Conservation (phyloP, 2,797 vertebrate species). For the Astyanax mexicanus region DNA sequence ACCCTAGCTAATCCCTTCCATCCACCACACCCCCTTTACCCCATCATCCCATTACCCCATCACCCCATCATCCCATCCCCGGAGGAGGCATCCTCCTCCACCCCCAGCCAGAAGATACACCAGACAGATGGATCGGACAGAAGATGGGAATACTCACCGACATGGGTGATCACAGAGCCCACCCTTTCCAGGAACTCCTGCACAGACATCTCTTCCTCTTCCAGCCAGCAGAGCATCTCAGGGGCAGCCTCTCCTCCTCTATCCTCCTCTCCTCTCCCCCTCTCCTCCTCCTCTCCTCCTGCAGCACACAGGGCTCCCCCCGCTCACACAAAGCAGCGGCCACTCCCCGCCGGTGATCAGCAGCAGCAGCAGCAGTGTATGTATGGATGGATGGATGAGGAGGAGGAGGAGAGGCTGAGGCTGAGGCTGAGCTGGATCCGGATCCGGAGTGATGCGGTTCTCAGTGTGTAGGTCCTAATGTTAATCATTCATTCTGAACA, state of each 20-base stretch:
- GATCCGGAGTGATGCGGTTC: slow-evolving; percentile 15
- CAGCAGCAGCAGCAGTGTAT: slow-evolving; percentile 26
- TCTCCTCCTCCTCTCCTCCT: slow-evolving; percentile 29
- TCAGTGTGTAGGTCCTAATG: slow-evolving; percentile 30
- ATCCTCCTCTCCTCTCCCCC: slow-evolving; percentile 26
- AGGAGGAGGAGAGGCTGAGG: too few relatives aligned
- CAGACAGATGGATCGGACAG: too few relatives aligned
- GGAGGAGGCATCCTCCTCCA: not conserved
- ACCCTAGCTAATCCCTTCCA: slow-evolving; percentile 12
- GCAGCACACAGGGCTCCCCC: slow-evolving; percentile 32
- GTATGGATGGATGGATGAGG: too few relatives aligned
- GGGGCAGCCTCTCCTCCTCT: slow-evolving; percentile 52
- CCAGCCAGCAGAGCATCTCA: slow-evolving; percentile 92
- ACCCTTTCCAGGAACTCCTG: slow-evolving; percentile 90
- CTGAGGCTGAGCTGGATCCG: not conserved
- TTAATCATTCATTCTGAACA: slow-evolving; percentile 47
- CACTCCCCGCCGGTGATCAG: slow-evolving; percentile 55
- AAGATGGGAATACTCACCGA: slow-evolving; percentile 83
- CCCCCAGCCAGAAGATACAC: not conserved
- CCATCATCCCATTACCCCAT: not conserved
- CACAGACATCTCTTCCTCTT: slow-evolving; percentile 93
- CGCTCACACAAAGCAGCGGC: slow-evolving; percentile 43
- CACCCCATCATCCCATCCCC: not conserved
- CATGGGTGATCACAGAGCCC: slow-evolving; percentile 91
- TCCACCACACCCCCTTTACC: slow-evolving; percentile 29